Evolutionary conservation across 2,113 vertebrate species (phyloP).

Genomic region (Willisornis vidua): DNA sequence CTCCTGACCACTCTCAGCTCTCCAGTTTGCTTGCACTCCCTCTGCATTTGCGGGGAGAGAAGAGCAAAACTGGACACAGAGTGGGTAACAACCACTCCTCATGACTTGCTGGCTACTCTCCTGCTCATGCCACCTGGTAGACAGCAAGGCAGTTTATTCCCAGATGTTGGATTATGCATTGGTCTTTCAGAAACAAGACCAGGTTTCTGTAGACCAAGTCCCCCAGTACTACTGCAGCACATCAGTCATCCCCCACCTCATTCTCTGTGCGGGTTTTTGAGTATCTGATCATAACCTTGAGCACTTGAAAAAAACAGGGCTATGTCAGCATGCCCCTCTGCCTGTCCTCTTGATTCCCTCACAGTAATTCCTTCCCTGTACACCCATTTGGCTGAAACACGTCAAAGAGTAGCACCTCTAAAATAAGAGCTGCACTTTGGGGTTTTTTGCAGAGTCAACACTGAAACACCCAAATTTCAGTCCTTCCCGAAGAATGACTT

Average conservation of each 20-base stretch:
- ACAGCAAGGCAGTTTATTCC: neutral
- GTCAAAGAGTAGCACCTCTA: neutral
- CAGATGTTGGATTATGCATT: neutral
- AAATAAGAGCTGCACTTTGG: neutral
- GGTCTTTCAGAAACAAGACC: neutral
- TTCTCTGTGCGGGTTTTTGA: neutral
- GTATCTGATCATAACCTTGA: neutral
- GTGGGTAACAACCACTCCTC: neutral
- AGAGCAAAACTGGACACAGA: neutral
- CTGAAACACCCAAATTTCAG: neutral
- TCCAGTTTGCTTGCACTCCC: neutral
- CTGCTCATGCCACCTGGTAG: rapidly evolving
- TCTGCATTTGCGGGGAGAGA: neutral
- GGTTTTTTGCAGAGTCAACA: neutral
- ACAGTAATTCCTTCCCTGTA: neutral
- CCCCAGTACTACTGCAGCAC: neutral
- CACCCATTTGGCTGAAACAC: neutral
- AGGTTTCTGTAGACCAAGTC: neutral
- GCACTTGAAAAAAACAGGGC: neutral
- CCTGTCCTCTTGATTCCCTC: neutral
- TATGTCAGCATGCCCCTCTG: rapidly evolving
- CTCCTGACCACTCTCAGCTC: neutral
- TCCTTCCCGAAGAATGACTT: neutral
- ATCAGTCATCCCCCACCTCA: rapidly evolving
- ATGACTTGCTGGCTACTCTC: neutral